These are phyloP conservation scores for Brachionus asplanchnoidis DNA, from an alignment of 1,140 invertebrate species.

Conservation along the genomic window DNA sequence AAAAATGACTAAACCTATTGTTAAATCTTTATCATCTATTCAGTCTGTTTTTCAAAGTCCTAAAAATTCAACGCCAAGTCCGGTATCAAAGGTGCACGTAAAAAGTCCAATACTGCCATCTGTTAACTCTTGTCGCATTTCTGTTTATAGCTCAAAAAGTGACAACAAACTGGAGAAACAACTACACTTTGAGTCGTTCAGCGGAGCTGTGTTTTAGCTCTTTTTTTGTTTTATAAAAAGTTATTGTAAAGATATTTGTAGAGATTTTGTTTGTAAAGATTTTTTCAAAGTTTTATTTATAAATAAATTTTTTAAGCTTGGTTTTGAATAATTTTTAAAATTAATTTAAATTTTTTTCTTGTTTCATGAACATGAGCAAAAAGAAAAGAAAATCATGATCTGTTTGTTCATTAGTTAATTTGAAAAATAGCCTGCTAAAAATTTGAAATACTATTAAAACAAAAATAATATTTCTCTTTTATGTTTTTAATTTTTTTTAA, in stretches of 20 bases:
- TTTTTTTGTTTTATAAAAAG: neutral
- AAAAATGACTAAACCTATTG: conserved; percentile 14
- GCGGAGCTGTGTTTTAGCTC: conserved; percentile 4
- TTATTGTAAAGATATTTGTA: neutral
- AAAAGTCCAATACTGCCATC: neutral
- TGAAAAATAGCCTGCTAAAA: too few species aligned
- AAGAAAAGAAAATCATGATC: too few species aligned
- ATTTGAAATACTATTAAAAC: too few species aligned
- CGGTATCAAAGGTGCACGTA: neutral
- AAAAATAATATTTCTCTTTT: too few species aligned
- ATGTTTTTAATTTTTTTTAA: too few species aligned
- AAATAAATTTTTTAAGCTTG: neutral
- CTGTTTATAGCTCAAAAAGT: neutral
- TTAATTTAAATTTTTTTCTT: too few species aligned
- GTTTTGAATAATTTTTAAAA: too few species aligned
- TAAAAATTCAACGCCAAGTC: neutral
- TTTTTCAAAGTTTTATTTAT: neutral
- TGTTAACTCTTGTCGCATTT: conserved; percentile 7
- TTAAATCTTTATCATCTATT: conserved; percentile 13
- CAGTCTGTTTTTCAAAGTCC: neutral
- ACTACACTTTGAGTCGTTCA: conserved; percentile 11
- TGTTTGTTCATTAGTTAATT: too few species aligned
- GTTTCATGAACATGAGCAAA: too few species aligned
- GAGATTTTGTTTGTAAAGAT: neutral
- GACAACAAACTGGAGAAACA: neutral